Conservation (phyloP, 2,797 vertebrate species). For the Huso huso region DNA sequence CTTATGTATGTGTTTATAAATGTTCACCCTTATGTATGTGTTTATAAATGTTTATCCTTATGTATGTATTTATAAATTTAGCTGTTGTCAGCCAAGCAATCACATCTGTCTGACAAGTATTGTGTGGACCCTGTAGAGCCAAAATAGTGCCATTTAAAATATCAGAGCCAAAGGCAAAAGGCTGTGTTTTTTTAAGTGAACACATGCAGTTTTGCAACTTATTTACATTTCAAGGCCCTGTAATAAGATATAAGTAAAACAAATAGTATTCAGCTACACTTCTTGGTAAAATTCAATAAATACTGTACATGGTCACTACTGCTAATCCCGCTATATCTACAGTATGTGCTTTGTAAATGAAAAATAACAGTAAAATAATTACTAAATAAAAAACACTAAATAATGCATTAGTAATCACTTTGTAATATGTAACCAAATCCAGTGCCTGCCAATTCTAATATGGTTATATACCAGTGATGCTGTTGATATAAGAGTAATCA, state of each 20-base stretch:
- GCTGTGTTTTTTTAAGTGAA: too few relatives aligned
- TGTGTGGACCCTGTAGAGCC: neutral
- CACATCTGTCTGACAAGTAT: neutral
- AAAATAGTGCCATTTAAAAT: neutral
- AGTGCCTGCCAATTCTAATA: slow-evolving; percentile 11
- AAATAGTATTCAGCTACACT: neutral
- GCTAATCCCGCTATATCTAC: too few relatives aligned
- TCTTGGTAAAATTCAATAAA: neutral
- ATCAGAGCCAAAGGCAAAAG: too few relatives aligned
- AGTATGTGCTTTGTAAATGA: slow-evolving; percentile 18
- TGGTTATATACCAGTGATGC: slow-evolving; percentile 8
- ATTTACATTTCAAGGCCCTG: too few relatives aligned
- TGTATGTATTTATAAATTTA: slow-evolving; percentile 6
- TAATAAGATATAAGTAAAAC: too few relatives aligned
- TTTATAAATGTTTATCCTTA: slow-evolving; percentile 4
- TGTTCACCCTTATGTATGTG: neutral
- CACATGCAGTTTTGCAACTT: too few relatives aligned
- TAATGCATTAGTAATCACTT: slow-evolving; percentile 8
- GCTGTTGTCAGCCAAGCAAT: neutral
- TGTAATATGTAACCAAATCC: neutral
- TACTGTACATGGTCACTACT: neutral
- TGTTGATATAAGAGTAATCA: slow-evolving; percentile 16
- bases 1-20: neutral
- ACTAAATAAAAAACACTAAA: slow-evolving; percentile 6
- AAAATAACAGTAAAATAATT: slow-evolving; percentile 13